Evolutionary conservation across 37 sponge, comb jelly and placozoan genomes (phyloP).

Genomic region (Eunapius fragilis): DNA sequence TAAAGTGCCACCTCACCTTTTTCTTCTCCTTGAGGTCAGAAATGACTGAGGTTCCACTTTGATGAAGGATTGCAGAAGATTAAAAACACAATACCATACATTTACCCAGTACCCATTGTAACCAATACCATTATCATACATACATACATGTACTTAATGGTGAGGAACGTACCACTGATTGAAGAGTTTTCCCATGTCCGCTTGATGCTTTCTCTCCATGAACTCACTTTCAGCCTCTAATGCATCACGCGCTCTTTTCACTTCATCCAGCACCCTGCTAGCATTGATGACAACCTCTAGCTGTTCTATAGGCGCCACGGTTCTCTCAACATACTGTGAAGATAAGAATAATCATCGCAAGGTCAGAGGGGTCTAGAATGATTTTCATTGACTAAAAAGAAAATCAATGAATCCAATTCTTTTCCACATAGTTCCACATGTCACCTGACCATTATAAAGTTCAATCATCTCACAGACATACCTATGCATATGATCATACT

Average conservation of each 20-base stretch:
- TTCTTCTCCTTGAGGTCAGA: not conserved
- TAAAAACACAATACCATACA: no score
- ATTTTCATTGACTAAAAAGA: not conserved
- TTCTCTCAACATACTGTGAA: not conserved
- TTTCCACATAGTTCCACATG: not conserved
- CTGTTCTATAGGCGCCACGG: not conserved
- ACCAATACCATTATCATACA: no score
- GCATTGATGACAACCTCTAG: not conserved
- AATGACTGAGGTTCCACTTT: not conserved
- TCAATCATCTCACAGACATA: no score
- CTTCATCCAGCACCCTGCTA: not conserved
- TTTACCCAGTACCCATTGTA: no score
- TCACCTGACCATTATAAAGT: no score
- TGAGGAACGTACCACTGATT: not conserved
- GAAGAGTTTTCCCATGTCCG: not conserved
- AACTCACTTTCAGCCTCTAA: not conserved
- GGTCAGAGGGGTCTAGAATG: not conserved
- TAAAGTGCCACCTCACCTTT: not conserved
- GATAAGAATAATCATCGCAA: not conserved
- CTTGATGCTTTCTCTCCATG: not conserved
- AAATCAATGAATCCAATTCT: not conserved
- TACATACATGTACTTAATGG: no score
- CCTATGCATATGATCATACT: not conserved
- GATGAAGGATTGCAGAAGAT: not conserved
- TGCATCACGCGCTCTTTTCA: not conserved